Base-by-base conservation (phyloP, 2,888 invertebrate genomes). In the Oscheius onirici region DNA sequence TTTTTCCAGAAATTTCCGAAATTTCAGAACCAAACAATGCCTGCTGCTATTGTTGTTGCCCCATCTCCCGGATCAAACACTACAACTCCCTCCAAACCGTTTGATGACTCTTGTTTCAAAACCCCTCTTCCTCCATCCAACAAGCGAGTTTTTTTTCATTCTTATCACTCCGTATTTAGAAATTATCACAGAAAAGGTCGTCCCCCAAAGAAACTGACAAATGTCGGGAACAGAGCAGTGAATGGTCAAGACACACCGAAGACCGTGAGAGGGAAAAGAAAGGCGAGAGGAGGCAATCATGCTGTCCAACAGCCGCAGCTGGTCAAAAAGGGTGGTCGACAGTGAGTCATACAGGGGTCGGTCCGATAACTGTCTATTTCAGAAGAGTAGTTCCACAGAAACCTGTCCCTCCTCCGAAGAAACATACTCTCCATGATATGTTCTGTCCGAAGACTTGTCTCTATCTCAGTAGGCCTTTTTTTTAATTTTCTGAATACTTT, bases 31-130 rank as follows among this genome's bases (percentile, higher is more conserved):
- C 49, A 49, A 49, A 63, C 28, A 26, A 49, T 49, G 63, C 26
- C 63, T n/a, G n/a, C 63, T 10, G 49, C 63, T 15, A 49, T 63
- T 13, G 63, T 63, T 17, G 63, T 63, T 26, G 63, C 63, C 3
- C 63, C 63, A 6, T 63, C 63, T 20, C 63, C 63, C 24, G 49
- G 28, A 10, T 13, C 28, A 15, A 17, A 26, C 28, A 63, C 24
- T 15, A 60, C 43, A 3, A 24, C 63, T 15, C 17, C 49, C 10
- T 28, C 63, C 40, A 66, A 52, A n/a, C 66, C 66, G n/a, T 66
- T 66, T 40, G 66, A 66, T 54, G 66, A 66, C 41, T 66, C 66
- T 15, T 66, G 66, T 49, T 66, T 66, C 52, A 66, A 66, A 24
- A 66, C 66, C 15, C 66, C 66, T 17, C 52, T 66, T 17, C 66